phyloP scores from a whole-genome alignment of 1,140 invertebrate species.

The Formica selysi region DNA sequence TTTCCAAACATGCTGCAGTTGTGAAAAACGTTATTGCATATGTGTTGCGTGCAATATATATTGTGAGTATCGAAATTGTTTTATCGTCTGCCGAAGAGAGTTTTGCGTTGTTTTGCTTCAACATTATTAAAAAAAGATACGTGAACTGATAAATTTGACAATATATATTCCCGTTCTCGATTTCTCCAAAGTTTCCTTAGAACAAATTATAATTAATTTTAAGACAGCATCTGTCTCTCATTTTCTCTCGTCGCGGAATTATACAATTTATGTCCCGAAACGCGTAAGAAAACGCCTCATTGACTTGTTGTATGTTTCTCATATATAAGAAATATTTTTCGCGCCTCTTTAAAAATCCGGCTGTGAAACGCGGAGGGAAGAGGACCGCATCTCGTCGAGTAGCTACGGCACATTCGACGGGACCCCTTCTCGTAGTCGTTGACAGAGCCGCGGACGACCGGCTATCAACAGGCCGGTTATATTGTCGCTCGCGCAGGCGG shows the following conservation, averaged over 20 bases:
- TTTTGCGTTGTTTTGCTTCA: background rate
- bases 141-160: background rate
- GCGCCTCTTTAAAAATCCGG: background rate
- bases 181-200: too few species aligned
- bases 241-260: background rate
- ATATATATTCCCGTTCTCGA: background rate
- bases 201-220: too few species aligned
- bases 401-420: constrained; percentile 45
- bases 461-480: constrained; percentile 62
- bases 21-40: background rate
- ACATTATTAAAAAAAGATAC: background rate
- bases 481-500: constrained; percentile 42
- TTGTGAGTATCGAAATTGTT: background rate
- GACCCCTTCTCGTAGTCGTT: constrained; percentile 69
- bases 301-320: too few species aligned
- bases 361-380: background rate
- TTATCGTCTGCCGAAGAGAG: background rate
- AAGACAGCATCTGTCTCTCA: too few species aligned
- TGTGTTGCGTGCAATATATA: background rate
- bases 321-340: too few species aligned
- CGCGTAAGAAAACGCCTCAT: too few species aligned
- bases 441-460: constrained; percentile 60
- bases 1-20: background rate
- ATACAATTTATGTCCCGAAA: too few species aligned
- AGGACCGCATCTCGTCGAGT: constrained; percentile 26